Evolutionary conservation across 2,113 vertebrate species (phyloP).

Genomic region (Potamarius usumacintae): DNA sequence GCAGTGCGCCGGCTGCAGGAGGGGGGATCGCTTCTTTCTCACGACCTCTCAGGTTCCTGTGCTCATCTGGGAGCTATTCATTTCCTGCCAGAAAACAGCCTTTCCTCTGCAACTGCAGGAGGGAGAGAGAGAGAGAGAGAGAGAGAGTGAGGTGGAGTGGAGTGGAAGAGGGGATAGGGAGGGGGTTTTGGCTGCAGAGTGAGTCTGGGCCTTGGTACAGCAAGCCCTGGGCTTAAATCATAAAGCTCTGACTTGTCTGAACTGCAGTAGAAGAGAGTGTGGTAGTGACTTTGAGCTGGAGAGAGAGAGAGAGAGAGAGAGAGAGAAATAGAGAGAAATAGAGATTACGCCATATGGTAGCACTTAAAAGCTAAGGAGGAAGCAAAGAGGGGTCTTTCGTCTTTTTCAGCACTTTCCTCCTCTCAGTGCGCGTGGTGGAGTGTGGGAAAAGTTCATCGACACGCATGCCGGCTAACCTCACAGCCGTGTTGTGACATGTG

Average conservation of each 20-base stretch:
- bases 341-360: slow-evolving; percentile 85
- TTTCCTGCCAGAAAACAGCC: slow-evolving; percentile 98
- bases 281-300: slow-evolving; percentile 61
- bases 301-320: slow-evolving; percentile 21
- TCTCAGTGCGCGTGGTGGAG: slow-evolving; percentile 68
- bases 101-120: slow-evolving; percentile 79
- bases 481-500: slow-evolving; percentile 77
- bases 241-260: slow-evolving; percentile 83
- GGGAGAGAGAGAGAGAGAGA: slow-evolving; percentile 49
- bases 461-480: slow-evolving; percentile 86
- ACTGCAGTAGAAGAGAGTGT: slow-evolving; percentile 80
- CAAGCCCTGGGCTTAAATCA: slow-evolving; percentile 84
- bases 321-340: slow-evolving; percentile 58
- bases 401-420: slow-evolving; percentile 36
- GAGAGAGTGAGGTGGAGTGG: slow-evolving; percentile 28
- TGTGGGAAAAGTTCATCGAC: slow-evolving; percentile 95
- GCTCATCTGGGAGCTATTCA: slow-evolving; percentile 98
- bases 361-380: slow-evolving; percentile 88
- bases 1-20: slow-evolving; percentile 86
- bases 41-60: slow-evolving; percentile 98
- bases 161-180: slow-evolving; percentile 51
- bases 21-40: slow-evolving; percentile 95
- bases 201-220: slow-evolving; percentile 84
- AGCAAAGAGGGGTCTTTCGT: slow-evolving; percentile 73
- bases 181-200: slow-evolving; percentile 80